Evolutionary conservation across 2,888 invertebrate species (phyloP).

Genomic region (Meloe dianella): DNA sequence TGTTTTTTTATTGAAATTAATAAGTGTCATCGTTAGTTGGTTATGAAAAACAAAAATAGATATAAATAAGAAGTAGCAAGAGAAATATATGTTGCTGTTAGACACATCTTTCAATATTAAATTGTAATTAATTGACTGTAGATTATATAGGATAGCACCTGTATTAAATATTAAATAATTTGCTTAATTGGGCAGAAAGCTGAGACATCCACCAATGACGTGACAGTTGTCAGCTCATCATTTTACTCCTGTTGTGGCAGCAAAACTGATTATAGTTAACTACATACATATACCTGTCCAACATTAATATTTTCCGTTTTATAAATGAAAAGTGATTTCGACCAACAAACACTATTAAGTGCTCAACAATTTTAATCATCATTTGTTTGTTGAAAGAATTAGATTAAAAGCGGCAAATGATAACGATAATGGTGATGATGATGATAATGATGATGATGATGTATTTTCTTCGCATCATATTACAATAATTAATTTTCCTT

Average conservation of each 20-base stretch:
- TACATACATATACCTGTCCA: neutral
- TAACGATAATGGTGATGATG: neutral
- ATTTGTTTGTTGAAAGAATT: neutral
- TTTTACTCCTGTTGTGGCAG: neutral
- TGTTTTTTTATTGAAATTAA: neutral
- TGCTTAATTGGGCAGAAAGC: constrained; percentile 6
- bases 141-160: neutral
- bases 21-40: neutral
- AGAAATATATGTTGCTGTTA: neutral
- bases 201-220: neutral
- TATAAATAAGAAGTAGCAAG: neutral
- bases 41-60: neutral
- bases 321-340: neutral
- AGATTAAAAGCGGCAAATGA: neutral
- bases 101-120: neutral
- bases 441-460: neutral
- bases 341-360: neutral
- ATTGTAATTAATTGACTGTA: neutral
- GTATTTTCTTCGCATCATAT: neutral
- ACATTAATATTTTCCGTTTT: neutral
- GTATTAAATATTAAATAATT: neutral
- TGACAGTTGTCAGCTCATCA: neutral
- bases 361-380: neutral
- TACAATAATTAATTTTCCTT: constrained; percentile 3
- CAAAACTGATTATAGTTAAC: neutral